Base-by-base conservation (phyloP, 2,113 vertebrate species). In the Meriones unguiculatus region DNA sequence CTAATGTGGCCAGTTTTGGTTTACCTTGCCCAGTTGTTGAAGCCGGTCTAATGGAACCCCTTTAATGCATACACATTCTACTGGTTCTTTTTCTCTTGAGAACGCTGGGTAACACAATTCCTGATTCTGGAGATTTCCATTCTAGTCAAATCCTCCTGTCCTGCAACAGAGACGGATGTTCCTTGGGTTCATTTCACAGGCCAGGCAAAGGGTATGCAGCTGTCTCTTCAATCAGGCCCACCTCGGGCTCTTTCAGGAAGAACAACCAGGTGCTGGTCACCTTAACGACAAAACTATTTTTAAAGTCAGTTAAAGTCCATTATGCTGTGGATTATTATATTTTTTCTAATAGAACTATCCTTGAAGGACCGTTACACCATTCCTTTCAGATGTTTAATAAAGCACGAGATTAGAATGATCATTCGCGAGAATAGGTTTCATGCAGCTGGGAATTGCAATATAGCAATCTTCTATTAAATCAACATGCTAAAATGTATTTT, bases 321-420 rank as follows among this genome's bases (percentile, higher is more conserved):
- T 97, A 96, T 91, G 91, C 84, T 95, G 84, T 86, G 90, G 95
- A 81, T 97, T 96, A 93, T 94, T 98, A 92, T 81, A 15, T 98
- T 97, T 98, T 97, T 96, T n/a, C 52, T 96, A 92, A 96, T 96
- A 89, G 96, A 97, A 91, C 96, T 98, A 94, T 96, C 97, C 96
- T 98, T 98, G 97, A 98, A 98, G 96, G 76, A 94, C 94, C 46
- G 69, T 93, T 95, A 98, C 95, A 92, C 97, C 92, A 97, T 98
- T 97, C 97, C 98, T 97, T 97, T 98, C 95, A 96, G 94, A 97
- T 97, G 97, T 97, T 97, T 97, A 98, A 98, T 98, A 98, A 98
- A 96, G 98, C 97, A 98, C 65, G 28, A 96, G 96, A 97, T 97
- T 97, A 97, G 97, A 98, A 97, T 97, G 98, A 96, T 97, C 97